A percentile compares a stretch with the other conserved stretches of the same genome.
Evolutionary conservation across 2,888 invertebrate genomes (phyloP).

Genomic region (Aporophyla nigra): DNA sequence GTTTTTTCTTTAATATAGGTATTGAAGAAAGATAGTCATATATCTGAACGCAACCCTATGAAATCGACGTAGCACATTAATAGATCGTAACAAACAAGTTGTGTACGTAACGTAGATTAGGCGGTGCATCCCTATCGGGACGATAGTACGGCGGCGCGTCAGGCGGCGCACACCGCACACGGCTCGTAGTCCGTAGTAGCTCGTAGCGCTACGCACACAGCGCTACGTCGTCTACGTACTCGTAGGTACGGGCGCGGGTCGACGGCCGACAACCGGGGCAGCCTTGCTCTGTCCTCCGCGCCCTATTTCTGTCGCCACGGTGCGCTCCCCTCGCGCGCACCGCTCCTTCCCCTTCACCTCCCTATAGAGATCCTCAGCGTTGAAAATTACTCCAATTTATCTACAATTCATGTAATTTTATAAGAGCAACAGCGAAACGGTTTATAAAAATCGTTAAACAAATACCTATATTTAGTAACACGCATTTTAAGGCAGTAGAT

Average conservation of each 20-base stretch:
- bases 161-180: slow-evolving; percentile 71
- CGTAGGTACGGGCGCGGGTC: slow-evolving; percentile 84
- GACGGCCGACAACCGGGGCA: slow-evolving; percentile 89
- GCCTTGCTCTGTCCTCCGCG: slow-evolving; percentile 91
- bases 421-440: background rate
- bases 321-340: slow-evolving; percentile 72
- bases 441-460: background rate
- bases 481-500: background rate
- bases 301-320: slow-evolving; percentile 90
- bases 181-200: slow-evolving; percentile 77
- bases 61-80: slow-evolving; percentile 30
- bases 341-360: slow-evolving; percentile 61
- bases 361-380: slow-evolving; percentile 78
- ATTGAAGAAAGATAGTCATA: background rate
- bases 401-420: slow-evolving; percentile 65
- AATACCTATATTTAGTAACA: background rate
- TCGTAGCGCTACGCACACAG: slow-evolving; percentile 76
- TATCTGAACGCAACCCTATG: slow-evolving; percentile 14
- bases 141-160: slow-evolving; percentile 69
- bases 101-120: slow-evolving; percentile 74
- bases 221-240: slow-evolving; percentile 72
- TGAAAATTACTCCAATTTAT: slow-evolving; percentile 80
- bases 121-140: slow-evolving; percentile 76
- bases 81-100: slow-evolving; percentile 58
- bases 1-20: background rate